Conservation (phyloP, 2,113 vertebrate genomes). For the Microtus pennsylvanicus region DNA sequence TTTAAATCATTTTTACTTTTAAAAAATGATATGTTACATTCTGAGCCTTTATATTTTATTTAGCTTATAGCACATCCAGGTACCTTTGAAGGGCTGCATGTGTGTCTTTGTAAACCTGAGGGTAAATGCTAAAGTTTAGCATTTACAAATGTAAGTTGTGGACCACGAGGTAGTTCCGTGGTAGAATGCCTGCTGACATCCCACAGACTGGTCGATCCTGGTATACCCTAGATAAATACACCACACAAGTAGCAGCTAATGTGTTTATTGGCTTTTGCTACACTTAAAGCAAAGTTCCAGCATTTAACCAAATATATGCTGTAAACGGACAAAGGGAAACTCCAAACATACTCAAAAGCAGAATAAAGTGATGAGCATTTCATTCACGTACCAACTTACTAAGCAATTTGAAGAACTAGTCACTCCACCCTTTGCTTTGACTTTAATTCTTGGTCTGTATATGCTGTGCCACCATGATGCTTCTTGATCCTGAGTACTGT, state of each 20-base stretch:
- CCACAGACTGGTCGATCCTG: neutral
- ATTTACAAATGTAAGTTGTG: neutral
- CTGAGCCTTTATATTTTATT: slow-evolving; percentile 15
- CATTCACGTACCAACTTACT: neutral
- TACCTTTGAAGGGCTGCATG: neutral
- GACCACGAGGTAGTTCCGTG: neutral
- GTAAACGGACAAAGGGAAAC: neutral
- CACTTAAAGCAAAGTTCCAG: slow-evolving; percentile 19
- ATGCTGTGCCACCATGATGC: slow-evolving; percentile 21
- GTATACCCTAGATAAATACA: neutral
- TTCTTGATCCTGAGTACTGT: neutral
- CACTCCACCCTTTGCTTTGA: neutral
- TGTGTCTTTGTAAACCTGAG: neutral
- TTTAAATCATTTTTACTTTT: slow-evolving; percentile 34
- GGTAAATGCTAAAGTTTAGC: neutral
- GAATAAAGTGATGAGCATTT: neutral
- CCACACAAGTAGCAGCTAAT: neutral
- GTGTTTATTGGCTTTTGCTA: slow-evolving; percentile 9
- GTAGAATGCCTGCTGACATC: neutral
- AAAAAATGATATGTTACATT: slow-evolving; percentile 4
- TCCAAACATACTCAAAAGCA: neutral
- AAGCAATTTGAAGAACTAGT: neutral
- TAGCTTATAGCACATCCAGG: neutral
- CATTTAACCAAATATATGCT: slow-evolving; percentile 38
- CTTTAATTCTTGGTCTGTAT: neutral